Conservation (phyloP, 2,113 vertebrate genomes). For the Trogon surrucura region DNA sequence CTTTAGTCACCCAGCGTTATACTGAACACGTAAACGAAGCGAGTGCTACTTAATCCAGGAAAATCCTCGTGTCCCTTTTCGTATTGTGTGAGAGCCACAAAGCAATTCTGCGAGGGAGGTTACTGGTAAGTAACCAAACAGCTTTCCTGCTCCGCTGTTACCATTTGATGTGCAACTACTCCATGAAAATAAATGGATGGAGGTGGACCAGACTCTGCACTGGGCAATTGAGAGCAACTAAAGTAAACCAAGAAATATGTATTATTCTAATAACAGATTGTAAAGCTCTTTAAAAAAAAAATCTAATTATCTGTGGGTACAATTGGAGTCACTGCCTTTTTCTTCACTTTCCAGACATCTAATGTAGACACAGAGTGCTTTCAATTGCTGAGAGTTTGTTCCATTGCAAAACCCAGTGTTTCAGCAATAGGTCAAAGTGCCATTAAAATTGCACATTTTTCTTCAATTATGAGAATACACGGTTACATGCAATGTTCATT, state of each 20-base stretch:
- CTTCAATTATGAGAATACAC: background rate
- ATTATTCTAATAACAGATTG: background rate
- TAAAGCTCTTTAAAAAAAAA: background rate
- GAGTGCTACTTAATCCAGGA: constrained; percentile 56
- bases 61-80: constrained; percentile 34
- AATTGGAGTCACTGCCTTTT: constrained; percentile 21
- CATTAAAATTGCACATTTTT: constrained; percentile 53
- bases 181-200: constrained; percentile 16
- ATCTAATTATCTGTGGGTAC: constrained; percentile 10
- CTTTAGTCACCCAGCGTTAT: constrained; percentile 25
- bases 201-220: constrained; percentile 48
- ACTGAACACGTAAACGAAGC: constrained; percentile 55
- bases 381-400: constrained; percentile 2
- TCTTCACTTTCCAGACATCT: constrained; percentile 6
- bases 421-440: constrained; percentile 56
- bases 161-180: constrained; percentile 8
- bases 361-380: constrained; percentile 28
- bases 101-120: constrained; percentile 47
- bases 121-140: constrained; percentile 12
- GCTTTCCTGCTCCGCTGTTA: constrained; percentile 24
- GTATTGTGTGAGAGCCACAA: constrained; percentile 30
- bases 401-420: constrained; percentile 46
- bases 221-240: constrained; percentile 21
- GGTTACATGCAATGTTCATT: background rate
- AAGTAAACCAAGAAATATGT: constrained; percentile 17